Conservation (phyloP, 2,797 vertebrate species). For the Sitta carolinensis region DNA sequence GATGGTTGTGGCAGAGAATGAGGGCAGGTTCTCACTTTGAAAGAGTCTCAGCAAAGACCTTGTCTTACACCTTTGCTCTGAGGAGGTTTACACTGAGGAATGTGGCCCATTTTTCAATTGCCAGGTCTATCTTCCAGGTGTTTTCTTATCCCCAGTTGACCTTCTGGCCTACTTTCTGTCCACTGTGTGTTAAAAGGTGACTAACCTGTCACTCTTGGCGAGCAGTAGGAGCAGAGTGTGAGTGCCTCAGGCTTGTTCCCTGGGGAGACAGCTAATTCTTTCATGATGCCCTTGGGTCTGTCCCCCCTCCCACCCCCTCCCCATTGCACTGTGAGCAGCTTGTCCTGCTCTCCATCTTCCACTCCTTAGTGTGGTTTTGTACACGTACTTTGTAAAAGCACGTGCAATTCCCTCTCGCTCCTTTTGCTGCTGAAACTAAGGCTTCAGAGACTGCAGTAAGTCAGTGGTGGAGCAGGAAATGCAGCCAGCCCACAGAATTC, state of each 20-base stretch:
- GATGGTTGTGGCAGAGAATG: not conserved
- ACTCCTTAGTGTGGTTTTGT: not conserved
- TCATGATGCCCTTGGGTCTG: not conserved
- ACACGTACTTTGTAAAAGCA: not conserved
- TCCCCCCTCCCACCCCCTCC: not conserved
- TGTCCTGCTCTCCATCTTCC: not conserved
- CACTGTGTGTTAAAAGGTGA: not conserved
- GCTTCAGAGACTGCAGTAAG: not conserved
- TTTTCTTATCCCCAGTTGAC: slow-evolving; percentile 28
- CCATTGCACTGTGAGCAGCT: not conserved
- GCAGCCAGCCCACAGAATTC: not conserved
- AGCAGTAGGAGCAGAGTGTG: not conserved
- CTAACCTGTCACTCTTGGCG: slow-evolving; percentile 9
- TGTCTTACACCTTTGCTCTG: slow-evolving; percentile 35
- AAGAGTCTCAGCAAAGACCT: slow-evolving; percentile 9
- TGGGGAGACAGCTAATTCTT: slow-evolving; percentile 1
- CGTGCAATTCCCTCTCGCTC: not conserved
- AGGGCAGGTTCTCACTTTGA: slow-evolving; percentile 24
- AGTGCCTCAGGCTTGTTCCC: slow-evolving; percentile 22
- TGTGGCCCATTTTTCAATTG: slow-evolving; percentile 22
- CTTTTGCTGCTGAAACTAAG: not conserved
- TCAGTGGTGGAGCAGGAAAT: not conserved
- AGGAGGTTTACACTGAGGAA: not conserved
- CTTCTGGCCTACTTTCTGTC: slow-evolving; percentile 37
- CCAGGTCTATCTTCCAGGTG: slow-evolving; percentile 7